These are phyloP conservation scores for Poicephalus meyeri DNA, from an alignment of 2,113 vertebrate species.

Conservation along the genomic window DNA sequence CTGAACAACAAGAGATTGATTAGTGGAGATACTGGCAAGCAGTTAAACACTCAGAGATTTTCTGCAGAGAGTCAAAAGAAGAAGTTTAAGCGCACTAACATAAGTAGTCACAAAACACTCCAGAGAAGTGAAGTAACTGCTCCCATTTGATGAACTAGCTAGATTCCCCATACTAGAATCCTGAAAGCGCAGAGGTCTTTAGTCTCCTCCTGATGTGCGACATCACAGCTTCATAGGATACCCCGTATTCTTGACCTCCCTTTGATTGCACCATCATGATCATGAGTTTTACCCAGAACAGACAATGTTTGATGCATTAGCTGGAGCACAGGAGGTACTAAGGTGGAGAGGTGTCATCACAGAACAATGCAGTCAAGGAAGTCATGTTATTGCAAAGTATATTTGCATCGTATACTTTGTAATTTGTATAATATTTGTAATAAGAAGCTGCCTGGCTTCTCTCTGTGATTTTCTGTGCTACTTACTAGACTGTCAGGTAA, in stretches of 20 bases:
- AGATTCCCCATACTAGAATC: not conserved
- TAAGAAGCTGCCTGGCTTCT: not conserved
- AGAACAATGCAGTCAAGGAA: not conserved
- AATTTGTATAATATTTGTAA: not conserved
- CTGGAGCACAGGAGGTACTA: not conserved
- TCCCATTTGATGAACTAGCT: not conserved
- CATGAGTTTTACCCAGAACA: not conserved
- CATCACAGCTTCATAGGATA: not conserved
- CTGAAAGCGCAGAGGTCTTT: not conserved
- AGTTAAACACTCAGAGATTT: not conserved
- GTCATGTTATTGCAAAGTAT: not conserved
- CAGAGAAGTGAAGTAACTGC: not conserved
- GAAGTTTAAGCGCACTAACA: not conserved
- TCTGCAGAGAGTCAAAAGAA: not conserved
- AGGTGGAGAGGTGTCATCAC: not conserved
- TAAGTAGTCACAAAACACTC: accelerated
- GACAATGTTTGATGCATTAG: not conserved
- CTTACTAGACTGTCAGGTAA: not conserved
- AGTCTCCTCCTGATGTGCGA: not conserved
- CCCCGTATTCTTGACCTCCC: not conserved
- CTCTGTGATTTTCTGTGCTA: not conserved
- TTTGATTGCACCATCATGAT: not conserved
- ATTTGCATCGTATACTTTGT: not conserved
- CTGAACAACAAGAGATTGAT: not conserved
- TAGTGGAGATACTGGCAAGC: not conserved